Evolutionary conservation across 1,140 invertebrate species (phyloP).

Genomic region (Globodera rostochiensis): DNA sequence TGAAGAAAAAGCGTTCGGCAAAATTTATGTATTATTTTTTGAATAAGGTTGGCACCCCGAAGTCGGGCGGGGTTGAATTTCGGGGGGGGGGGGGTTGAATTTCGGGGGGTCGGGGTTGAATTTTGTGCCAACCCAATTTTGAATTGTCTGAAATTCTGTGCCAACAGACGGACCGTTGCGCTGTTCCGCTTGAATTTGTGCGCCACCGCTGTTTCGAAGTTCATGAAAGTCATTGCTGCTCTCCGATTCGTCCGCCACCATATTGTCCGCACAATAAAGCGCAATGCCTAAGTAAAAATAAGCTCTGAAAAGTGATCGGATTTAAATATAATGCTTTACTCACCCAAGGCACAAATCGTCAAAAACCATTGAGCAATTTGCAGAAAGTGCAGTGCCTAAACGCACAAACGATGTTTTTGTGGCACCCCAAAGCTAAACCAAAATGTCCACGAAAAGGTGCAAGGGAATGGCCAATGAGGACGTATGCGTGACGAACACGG

Average conservation of each 20-base stretch:
- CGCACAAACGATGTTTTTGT: neutral
- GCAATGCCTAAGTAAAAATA: slow-evolving; percentile 2
- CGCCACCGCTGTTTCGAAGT: slow-evolving; percentile 1
- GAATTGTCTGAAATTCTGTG: too few relatives aligned
- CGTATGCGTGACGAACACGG: slow-evolving; percentile 14
- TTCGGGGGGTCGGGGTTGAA: too few relatives aligned
- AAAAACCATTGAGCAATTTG: slow-evolving; percentile 35
- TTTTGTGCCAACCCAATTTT: too few relatives aligned
- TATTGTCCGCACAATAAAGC: slow-evolving; percentile 28
- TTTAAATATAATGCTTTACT: neutral
- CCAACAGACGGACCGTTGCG: neutral
- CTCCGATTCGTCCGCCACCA: slow-evolving; percentile 31
- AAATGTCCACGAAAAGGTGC: slow-evolving; percentile 26
- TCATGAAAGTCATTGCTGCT: slow-evolving; percentile 32
- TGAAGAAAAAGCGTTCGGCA: neutral
- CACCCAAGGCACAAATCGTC: slow-evolving; percentile 24
- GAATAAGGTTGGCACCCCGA: neutral
- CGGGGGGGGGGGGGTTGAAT: too few relatives aligned
- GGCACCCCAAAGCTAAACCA: neutral
- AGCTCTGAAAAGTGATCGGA: neutral
- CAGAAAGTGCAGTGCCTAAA: slow-evolving; percentile 35
- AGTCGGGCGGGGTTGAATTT: too few relatives aligned
- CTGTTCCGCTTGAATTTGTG: slow-evolving; percentile 21
- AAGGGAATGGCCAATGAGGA: slow-evolving; percentile 12
- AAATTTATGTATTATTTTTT: neutral